Conservation (phyloP, 1,140 invertebrate genomes). For the Arctopsyche grandis region DNA sequence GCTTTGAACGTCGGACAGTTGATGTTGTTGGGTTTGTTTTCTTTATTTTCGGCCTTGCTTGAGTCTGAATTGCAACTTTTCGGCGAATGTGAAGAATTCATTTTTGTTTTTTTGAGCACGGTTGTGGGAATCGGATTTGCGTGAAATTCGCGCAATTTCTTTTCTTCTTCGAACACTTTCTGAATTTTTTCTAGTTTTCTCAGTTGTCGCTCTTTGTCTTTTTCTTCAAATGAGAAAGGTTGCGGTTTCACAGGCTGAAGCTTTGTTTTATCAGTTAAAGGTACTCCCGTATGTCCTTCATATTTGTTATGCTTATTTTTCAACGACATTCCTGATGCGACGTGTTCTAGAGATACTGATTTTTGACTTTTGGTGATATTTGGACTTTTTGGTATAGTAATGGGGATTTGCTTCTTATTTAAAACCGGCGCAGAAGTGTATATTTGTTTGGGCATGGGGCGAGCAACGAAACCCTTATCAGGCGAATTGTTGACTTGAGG, state of each 20-base stretch:
- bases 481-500: constrained; percentile 26
- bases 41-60: constrained; percentile 55
- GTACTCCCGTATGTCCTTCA: constrained; percentile 59
- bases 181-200: constrained; percentile 68
- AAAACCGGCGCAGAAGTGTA: constrained; percentile 40
- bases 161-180: constrained; percentile 61
- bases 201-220: constrained; percentile 62
- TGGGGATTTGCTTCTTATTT: constrained; percentile 37
- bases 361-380: constrained; percentile 39
- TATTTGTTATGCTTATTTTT: background rate
- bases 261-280: constrained; percentile 52
- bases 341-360: constrained; percentile 45
- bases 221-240: constrained; percentile 69
- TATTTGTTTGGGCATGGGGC: constrained; percentile 45
- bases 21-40: constrained; percentile 47
- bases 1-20: constrained; percentile 51
- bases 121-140: constrained; percentile 65
- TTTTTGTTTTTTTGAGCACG: constrained; percentile 54
- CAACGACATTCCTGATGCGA: background rate
- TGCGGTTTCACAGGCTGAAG: constrained; percentile 55
- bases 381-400: constrained; percentile 43
- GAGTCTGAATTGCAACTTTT: background rate
- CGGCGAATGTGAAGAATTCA: constrained; percentile 38
- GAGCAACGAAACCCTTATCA: constrained; percentile 48
- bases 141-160: constrained; percentile 62